phyloP scores from a whole-genome alignment of 2,797 vertebrate genomes.

The Cephalopachus bancanus region DNA sequence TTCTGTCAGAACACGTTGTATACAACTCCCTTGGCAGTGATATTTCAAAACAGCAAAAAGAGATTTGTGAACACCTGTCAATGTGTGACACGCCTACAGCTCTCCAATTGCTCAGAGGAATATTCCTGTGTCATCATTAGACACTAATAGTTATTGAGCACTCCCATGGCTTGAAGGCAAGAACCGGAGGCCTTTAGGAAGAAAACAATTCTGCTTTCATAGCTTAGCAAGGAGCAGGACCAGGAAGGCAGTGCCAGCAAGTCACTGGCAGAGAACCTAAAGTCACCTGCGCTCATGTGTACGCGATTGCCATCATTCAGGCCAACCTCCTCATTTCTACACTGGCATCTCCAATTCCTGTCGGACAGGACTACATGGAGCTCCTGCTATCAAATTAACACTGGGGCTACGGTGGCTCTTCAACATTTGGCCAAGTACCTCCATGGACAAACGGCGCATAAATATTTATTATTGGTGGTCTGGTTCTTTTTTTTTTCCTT shows the following conservation, averaged over 20 bases:
- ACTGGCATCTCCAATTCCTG: background rate
- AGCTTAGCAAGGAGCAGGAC: conserved; percentile 1
- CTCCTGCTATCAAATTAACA: background rate
- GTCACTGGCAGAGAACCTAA: background rate
- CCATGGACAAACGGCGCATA: background rate
- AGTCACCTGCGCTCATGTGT: background rate
- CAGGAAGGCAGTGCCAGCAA: background rate
- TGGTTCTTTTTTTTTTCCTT: background rate
- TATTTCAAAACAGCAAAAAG: conserved; percentile 83
- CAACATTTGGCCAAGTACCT: background rate
- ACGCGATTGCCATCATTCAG: background rate
- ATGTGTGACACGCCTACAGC: conserved; percentile 57
- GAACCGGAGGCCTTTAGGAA: conserved; percentile 54
- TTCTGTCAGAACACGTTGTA: conserved; percentile 78
- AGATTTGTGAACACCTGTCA: conserved; percentile 80
- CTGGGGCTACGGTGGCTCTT: background rate
- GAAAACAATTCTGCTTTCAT: conserved; percentile 59
- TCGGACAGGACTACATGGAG: background rate
- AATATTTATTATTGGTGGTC: background rate
- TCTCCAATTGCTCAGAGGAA: conserved; percentile 70
- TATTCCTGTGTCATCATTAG: conserved; percentile 69
- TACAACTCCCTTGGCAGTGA: conserved; percentile 79
- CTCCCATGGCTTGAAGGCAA: conserved; percentile 61
- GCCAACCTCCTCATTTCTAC: background rate
- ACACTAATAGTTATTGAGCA: conserved; percentile 72